Percentiles rank a stretch among this genome's conserved stretches.
These are phyloP conservation scores for Odontothrips loti DNA, from an alignment of 2,888 invertebrate genomes.

Conservation along the genomic window DNA sequence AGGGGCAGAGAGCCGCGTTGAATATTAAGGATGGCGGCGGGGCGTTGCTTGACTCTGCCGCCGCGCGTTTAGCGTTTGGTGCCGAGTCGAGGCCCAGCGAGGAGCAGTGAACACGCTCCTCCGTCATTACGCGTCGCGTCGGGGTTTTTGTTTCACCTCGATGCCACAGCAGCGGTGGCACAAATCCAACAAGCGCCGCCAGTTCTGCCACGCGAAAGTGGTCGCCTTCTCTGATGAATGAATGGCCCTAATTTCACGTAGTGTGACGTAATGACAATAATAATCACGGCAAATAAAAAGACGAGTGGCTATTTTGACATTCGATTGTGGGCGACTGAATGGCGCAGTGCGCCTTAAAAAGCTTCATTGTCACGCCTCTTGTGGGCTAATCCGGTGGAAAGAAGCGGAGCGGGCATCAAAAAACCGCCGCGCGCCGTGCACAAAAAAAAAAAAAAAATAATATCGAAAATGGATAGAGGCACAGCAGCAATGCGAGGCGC, in stretches of 20 bases:
- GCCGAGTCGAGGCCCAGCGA: no score
- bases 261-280: no score
- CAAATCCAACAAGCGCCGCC: no score
- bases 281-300: neutral
- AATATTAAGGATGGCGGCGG: neutral
- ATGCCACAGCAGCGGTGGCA: no score
- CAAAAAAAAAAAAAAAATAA: neutral
- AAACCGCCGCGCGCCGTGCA: neutral
- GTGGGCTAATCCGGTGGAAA: conserved; percentile 7
- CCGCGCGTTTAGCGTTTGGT: neutral
- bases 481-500: neutral
- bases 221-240: no score
- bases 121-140: no score
- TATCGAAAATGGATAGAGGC: neutral
- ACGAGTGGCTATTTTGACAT: conserved; percentile 7
- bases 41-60: neutral
- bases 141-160: no score
- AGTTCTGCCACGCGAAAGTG: no score
- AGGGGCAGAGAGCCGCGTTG: neutral
- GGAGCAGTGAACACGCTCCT: no score
- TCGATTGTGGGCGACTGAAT: conserved; percentile 20
- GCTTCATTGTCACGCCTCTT: conserved; percentile 5
- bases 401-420: neutral
- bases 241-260: no score
- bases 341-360: neutral